Conservation (phyloP, 1,140 invertebrate genomes). For the Zophobas atratus region DNA sequence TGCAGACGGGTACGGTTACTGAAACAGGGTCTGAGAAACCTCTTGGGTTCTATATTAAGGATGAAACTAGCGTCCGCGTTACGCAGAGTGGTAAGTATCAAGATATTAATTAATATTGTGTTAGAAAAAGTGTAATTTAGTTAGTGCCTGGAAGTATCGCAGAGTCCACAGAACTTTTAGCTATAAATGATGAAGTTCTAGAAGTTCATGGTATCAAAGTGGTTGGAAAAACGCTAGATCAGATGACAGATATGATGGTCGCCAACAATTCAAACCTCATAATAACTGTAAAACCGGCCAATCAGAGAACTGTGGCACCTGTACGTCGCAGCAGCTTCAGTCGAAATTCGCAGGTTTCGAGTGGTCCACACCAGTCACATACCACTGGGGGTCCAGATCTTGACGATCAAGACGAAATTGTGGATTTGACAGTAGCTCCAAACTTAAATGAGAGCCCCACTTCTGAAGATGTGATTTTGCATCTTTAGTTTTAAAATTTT, state of each 20-base stretch:
- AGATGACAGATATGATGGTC: slow-evolving; percentile 99
- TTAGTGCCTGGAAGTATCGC: slow-evolving; percentile 85
- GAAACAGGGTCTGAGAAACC: slow-evolving; percentile 98
- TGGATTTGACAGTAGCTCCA: slow-evolving; percentile 78
- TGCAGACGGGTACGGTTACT: slow-evolving; percentile 95
- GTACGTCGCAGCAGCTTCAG: slow-evolving; percentile 81
- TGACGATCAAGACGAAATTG: slow-evolving; percentile 77
- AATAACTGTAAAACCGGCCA: slow-evolving; percentile 97
- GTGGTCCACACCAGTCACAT: slow-evolving; percentile 78
- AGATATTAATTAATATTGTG: too few relatives aligned
- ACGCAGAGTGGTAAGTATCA: slow-evolving; percentile 75
- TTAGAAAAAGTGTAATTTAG: too few relatives aligned
- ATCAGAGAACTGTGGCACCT: slow-evolving; percentile 83
- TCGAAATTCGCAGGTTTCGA: slow-evolving; percentile 84
- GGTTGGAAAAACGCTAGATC: slow-evolving; percentile 96
- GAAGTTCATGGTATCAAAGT: slow-evolving; percentile 99
- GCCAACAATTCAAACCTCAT: slow-evolving; percentile 99
- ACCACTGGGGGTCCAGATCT: slow-evolving; percentile 77
- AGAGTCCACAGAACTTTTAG: slow-evolving; percentile 96
- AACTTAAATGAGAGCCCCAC: slow-evolving; percentile 68
- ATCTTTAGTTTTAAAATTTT: slow-evolving; percentile 65
- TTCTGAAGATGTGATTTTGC: slow-evolving; percentile 70
- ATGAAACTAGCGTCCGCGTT: slow-evolving; percentile 89
- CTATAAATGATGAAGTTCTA: slow-evolving; percentile 98
- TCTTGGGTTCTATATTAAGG: slow-evolving; percentile 97